Evolutionary conservation across 2,113 vertebrate genomes (phyloP).

Genomic region (human): GRCh38 chr6:78153501-78154000

Average conservation of each 20-base stretch:
- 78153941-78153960: too few relatives aligned
- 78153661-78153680: not conserved
- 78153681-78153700: not conserved
- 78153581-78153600: not conserved
- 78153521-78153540: not conserved
- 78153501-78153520: not conserved
- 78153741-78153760: not conserved
- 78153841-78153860: too few relatives aligned
- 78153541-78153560: not conserved
- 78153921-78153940: too few relatives aligned
- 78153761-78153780: not conserved
- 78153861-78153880: too few relatives aligned
- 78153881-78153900: too few relatives aligned
- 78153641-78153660: not conserved
- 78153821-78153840: not conserved
- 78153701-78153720: not conserved
- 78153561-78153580: not conserved
- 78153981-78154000: not conserved
- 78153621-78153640: not conserved
- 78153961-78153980: too few relatives aligned
- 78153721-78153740: not conserved
- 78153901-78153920: too few relatives aligned
- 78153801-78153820: not conserved
- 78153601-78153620: not conserved
- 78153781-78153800: not conserved